Evolutionary conservation across 2,888 invertebrate genomes (phyloP).

Genomic region (Pollenia labialis): DNA sequence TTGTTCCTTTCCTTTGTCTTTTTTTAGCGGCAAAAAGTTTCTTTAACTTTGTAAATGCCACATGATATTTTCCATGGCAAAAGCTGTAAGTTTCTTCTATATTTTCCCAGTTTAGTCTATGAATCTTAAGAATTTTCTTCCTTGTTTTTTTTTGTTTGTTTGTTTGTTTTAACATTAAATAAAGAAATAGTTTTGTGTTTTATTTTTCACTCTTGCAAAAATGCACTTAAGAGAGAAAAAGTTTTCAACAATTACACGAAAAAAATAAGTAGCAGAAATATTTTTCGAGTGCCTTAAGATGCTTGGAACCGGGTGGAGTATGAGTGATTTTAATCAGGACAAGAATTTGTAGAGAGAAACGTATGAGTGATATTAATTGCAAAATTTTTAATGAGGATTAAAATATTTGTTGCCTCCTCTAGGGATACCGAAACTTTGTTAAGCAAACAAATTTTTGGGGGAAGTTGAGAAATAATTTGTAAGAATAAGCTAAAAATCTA

Average conservation of each 20-base stretch:
- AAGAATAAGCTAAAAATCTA: too few species aligned
- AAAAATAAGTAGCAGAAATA: constrained; percentile 1
- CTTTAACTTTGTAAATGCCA: constrained; percentile 35
- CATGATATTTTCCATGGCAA: neutral
- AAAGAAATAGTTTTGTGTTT: constrained; percentile 54
- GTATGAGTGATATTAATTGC: constrained; percentile 56
- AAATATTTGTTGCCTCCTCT: neutral
- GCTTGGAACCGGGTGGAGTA: neutral
- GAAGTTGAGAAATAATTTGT: too few species aligned
- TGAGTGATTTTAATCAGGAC: constrained; percentile 4
- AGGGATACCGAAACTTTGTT: too few species aligned
- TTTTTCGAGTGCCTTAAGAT: neutral
- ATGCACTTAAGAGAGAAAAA: constrained; percentile 26
- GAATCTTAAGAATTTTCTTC: constrained; percentile 39
- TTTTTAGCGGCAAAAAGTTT: constrained; percentile 38
- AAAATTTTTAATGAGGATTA: constrained; percentile 21
- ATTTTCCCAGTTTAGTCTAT: constrained; percentile 42
- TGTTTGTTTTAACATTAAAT: neutral
- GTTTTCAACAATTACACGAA: constrained; percentile 13
- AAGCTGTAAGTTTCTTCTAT: neutral
- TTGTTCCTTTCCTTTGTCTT: too few species aligned
- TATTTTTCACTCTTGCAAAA: constrained; percentile 11
- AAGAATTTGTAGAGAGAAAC: neutral
- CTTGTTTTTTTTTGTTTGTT: neutral
- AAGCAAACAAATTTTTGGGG: too few species aligned